phyloP scores from a whole-genome alignment of 1,140 invertebrate species.

The Zeugodacus cucurbitae region DNA sequence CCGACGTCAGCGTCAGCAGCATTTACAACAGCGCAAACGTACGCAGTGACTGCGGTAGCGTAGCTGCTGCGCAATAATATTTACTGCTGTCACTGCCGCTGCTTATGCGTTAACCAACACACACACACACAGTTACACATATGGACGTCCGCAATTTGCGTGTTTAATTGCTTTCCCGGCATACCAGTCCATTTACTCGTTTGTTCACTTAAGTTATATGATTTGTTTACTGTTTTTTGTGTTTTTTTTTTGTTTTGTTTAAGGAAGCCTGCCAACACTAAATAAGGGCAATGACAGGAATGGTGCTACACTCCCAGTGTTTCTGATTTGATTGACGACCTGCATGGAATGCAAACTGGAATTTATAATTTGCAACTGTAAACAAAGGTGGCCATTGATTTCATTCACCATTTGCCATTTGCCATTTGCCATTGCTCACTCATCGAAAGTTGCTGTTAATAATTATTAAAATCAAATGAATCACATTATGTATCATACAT shows the following conservation, averaged over 20 bases:
- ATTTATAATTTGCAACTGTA: neutral
- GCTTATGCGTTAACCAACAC: neutral
- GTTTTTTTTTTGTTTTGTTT: no score
- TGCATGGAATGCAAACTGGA: neutral
- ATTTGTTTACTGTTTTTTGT: neutral
- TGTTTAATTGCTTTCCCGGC: neutral
- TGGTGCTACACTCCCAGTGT: neutral
- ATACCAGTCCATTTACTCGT: neutral
- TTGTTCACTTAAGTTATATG: neutral
- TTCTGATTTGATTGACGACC: constrained; percentile 11
- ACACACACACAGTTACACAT: neutral
- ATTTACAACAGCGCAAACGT: neutral
- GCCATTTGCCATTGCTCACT: neutral
- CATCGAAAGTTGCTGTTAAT: neutral
- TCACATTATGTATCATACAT: neutral
- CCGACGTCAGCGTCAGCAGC: neutral
- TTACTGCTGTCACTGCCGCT: neutral
- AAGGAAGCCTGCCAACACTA: constrained; percentile 6
- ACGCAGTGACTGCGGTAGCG: neutral
- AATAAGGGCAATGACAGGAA: constrained; percentile 7
- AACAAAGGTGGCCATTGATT: neutral
- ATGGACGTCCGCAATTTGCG: neutral
- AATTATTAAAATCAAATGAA: neutral
- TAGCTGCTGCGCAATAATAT: neutral
- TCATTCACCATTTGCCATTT: neutral